These are phyloP conservation scores for Anniella stebbinsi DNA, from an alignment of 2,797 vertebrate genomes.

Conservation along the genomic window DNA sequence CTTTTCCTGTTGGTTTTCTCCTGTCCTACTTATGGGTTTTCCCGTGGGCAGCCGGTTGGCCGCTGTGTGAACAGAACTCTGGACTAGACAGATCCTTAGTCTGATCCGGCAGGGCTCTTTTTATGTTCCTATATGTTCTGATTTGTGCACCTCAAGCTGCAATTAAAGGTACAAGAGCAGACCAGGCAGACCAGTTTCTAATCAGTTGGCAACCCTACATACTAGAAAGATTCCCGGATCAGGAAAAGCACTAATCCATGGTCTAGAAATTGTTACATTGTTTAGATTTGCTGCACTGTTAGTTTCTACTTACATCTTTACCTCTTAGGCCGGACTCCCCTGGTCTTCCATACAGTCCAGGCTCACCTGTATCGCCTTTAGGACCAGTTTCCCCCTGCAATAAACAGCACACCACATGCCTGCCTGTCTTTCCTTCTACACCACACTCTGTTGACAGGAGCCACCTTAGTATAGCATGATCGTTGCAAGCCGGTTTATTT, in stretches of 20 bases:
- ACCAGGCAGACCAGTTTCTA: not conserved
- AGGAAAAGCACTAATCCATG: not conserved
- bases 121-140: no score
- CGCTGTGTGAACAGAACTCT: not conserved
- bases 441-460: not conserved
- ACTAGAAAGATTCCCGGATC: not conserved
- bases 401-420: slow-evolving; percentile 27
- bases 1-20: no score
- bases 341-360: slow-evolving; percentile 80
- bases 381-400: slow-evolving; percentile 83
- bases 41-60: not conserved
- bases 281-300: not conserved
- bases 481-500: not conserved
- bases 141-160: no score
- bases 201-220: not conserved
- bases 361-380: slow-evolving; percentile 84
- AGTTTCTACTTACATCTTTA: slow-evolving; percentile 94
- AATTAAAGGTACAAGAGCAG: no score
- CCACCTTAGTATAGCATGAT: not conserved
- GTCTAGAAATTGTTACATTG: not conserved
- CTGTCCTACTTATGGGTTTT: no score
- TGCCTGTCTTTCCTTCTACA: not conserved
- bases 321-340: slow-evolving; percentile 90
- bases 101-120: no score
- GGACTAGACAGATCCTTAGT: no score